phyloP scores from a whole-genome alignment of 2,888 invertebrate species.

The Drosophila pseudotalamancana region DNA sequence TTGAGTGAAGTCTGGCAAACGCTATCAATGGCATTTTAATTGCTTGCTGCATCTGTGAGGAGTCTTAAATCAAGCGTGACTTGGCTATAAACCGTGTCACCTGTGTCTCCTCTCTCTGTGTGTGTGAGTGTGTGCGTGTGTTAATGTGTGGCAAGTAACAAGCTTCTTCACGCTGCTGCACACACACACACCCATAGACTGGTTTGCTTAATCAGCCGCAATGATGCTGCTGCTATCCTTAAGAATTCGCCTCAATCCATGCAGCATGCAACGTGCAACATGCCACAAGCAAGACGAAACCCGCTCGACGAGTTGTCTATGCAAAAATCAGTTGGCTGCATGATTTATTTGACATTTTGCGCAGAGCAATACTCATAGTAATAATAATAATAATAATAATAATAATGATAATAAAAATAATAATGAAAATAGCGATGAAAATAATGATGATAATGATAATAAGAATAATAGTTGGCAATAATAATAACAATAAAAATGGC shows the following conservation, averaged over 20 bases:
- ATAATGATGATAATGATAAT: constrained; percentile 26
- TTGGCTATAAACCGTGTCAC: constrained; percentile 6
- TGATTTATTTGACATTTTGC: constrained; percentile 63
- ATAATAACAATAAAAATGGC: constrained; percentile 26
- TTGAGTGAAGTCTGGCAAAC: not conserved
- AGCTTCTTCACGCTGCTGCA: constrained; percentile 24
- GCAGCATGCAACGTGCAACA: too few relatives aligned
- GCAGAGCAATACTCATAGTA: constrained; percentile 10
- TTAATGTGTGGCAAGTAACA: constrained; percentile 19
- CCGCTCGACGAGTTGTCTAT: constrained; percentile 19
- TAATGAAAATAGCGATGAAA: constrained; percentile 30
- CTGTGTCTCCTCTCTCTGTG: not conserved
- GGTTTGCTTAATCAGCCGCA: constrained; percentile 20
- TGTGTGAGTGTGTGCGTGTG: constrained; percentile 8
- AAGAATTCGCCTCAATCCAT: constrained; percentile 3
- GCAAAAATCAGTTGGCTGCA: constrained; percentile 42
- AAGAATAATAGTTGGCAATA: constrained; percentile 23
- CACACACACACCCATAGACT: not conserved
- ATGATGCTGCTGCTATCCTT: not conserved
- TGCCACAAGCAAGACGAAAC: not conserved
- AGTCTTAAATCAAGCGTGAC: constrained; percentile 11
- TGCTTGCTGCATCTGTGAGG: constrained; percentile 9
- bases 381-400: constrained; percentile 41
- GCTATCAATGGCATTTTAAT: constrained; percentile 16
- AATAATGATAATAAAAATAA: constrained; percentile 26